Evolutionary conservation across 2,888 invertebrate genomes (phyloP).

Genomic region (Archips crataeganus): DNA sequence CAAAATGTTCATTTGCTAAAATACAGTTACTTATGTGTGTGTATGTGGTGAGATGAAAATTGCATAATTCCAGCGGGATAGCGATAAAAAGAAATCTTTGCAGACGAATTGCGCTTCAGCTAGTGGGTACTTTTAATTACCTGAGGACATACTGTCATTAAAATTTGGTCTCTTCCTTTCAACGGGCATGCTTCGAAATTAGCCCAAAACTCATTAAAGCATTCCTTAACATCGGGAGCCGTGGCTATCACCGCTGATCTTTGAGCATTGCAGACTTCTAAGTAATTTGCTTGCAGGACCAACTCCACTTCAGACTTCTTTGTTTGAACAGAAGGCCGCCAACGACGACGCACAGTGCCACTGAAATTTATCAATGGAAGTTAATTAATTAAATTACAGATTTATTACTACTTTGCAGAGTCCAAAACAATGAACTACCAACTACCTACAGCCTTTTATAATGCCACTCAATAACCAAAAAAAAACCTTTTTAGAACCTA

Average conservation of each 20-base stretch:
- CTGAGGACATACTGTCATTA: conserved; percentile 94
- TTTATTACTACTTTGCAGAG: too few relatives aligned
- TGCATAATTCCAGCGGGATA: too few relatives aligned
- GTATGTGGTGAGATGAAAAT: too few relatives aligned
- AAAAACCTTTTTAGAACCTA: too few relatives aligned
- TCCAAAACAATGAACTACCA: too few relatives aligned
- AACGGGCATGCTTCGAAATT: conserved; percentile 87
- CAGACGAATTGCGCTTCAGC: too few relatives aligned
- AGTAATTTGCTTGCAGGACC: conserved; percentile 89
- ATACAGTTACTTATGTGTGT: conserved; percentile 80
- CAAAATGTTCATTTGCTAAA: too few relatives aligned
- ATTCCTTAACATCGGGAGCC: conserved; percentile 88
- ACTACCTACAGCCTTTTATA: too few relatives aligned
- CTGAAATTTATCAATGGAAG: conserved; percentile 71
- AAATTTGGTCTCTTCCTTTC: conserved; percentile 90
- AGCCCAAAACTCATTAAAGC: conserved; percentile 91
- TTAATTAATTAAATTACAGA: too few relatives aligned
- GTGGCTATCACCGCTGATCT: conserved; percentile 78
- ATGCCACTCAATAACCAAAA: too few relatives aligned
- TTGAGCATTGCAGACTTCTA: conserved; percentile 87
- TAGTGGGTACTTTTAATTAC: conserved; percentile 66
- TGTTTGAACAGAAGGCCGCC: conserved; percentile 87
- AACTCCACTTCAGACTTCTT: conserved; percentile 89
- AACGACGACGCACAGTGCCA: conserved; percentile 91
- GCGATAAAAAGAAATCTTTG: too few relatives aligned